phyloP scores from a whole-genome alignment of 1,140 invertebrate genomes.

The Wasmannia auropunctata region DNA sequence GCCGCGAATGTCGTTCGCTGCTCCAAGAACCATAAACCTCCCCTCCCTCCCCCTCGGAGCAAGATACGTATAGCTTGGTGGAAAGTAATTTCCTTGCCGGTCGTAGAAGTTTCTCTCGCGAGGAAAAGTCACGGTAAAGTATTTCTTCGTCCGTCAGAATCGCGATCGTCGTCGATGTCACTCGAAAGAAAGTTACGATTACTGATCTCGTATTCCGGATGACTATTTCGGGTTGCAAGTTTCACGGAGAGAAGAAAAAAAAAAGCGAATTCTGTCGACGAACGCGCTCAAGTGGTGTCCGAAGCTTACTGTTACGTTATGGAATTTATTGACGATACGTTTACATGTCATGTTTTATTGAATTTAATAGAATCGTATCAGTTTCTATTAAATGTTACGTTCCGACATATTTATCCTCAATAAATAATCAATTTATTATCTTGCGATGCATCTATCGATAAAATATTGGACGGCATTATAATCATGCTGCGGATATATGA shows the following conservation, averaged over 20 bases:
- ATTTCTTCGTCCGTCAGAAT: constrained; percentile 39
- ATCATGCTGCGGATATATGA: background rate
- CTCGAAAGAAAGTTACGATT: constrained; percentile 39
- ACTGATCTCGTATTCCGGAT: constrained; percentile 32
- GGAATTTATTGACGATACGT: background rate
- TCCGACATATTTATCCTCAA: background rate
- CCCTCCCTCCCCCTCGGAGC: too few species aligned
- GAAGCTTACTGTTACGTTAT: background rate
- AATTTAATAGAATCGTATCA: constrained; percentile 4
- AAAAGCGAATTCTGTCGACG: background rate
- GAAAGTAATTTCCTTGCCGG: constrained; percentile 61
- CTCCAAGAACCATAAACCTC: constrained; percentile 37
- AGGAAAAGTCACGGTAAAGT: constrained; percentile 45
- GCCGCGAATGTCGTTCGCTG: constrained; percentile 31
- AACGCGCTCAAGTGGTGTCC: background rate
- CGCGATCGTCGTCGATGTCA: constrained; percentile 32
- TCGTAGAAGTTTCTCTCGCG: constrained; percentile 52
- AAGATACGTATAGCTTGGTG: constrained; percentile 25
- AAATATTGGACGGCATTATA: constrained; percentile 4
- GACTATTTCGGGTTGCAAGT: constrained; percentile 23
- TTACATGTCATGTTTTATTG: background rate
- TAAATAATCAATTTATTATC: background rate
- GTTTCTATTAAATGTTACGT: background rate
- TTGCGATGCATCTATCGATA: background rate
- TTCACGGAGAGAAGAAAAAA: background rate